Percentiles rank a stretch among this genome's conserved stretches.
Evolutionary conservation across 2,888 invertebrate genomes (phyloP).

Genomic region (Chloroclysta siterata): DNA sequence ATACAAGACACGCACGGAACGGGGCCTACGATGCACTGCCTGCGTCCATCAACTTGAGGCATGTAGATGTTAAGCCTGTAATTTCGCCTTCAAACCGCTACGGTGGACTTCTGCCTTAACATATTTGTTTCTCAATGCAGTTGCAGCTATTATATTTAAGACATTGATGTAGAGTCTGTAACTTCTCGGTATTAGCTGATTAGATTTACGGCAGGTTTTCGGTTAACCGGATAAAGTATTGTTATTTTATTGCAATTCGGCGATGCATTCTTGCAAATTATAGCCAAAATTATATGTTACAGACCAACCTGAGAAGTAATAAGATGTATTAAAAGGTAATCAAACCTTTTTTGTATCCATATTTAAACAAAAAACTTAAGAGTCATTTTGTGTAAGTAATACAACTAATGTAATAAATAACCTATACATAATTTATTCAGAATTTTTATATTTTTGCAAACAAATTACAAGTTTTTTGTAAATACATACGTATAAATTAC

Average conservation of each 20-base stretch:
- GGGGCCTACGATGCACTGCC: too few relatives aligned
- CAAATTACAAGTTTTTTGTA: too few relatives aligned
- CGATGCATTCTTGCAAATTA: slow-evolving; percentile 12
- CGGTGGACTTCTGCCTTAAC: slow-evolving; percentile 27
- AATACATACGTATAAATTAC: too few relatives aligned
- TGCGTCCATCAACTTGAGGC: too few relatives aligned
- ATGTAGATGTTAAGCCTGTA: too few relatives aligned
- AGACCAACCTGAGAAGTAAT: neutral
- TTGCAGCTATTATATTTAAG: slow-evolving; percentile 50
- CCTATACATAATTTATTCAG: too few relatives aligned
- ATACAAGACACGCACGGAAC: too few relatives aligned
- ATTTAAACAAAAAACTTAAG: neutral
- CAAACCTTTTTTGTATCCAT: neutral
- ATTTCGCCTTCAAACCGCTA: neutral
- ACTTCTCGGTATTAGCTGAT: slow-evolving; percentile 39
- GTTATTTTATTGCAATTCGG: slow-evolving; percentile 17
- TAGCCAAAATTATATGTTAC: slow-evolving; percentile 14
- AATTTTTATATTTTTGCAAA: too few relatives aligned
- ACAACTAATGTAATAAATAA: too few relatives aligned
- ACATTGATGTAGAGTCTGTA: slow-evolving; percentile 46
- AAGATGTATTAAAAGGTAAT: neutral
- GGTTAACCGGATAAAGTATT: slow-evolving; percentile 12
- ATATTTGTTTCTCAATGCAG: slow-evolving; percentile 48
- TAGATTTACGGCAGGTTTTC: slow-evolving; percentile 49
- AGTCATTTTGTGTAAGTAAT: neutral